phyloP scores from a whole-genome alignment of 2,797 vertebrate species.

The Rhinatrema bivittatum region DNA sequence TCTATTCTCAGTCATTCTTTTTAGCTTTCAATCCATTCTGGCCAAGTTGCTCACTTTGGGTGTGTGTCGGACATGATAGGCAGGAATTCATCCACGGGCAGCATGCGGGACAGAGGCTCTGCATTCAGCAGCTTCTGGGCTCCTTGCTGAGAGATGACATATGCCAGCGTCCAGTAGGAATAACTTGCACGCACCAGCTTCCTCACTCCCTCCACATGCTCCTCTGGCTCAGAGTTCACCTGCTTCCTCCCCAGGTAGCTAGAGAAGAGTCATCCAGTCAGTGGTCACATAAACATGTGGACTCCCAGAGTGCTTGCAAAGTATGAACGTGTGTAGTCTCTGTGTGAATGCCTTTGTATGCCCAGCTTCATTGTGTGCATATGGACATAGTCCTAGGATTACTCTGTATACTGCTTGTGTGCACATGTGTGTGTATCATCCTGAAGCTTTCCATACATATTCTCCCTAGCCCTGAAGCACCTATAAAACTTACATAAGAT shows the following conservation, averaged over 20 bases:
- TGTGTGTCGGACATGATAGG: conserved; percentile 97
- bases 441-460: no score
- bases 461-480: no score
- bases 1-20: no score
- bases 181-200: conserved; percentile 80
- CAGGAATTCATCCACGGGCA: conserved; percentile 92
- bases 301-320: not conserved
- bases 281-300: not conserved
- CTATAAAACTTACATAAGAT: conserved; percentile 91
- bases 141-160: conserved; percentile 74
- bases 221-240: conserved; percentile 76
- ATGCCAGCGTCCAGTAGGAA: conserved; percentile 93
- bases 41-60: conserved; percentile 80
- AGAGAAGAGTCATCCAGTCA: not conserved
- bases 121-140: conserved; percentile 84
- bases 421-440: no score
- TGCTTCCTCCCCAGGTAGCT: conserved; percentile 95
- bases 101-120: conserved; percentile 82
- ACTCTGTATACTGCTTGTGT: no score
- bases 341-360: no score
- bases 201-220: conserved; percentile 59
- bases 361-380: no score
- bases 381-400: no score
- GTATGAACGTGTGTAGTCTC: no score
- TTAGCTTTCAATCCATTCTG: no score